Conservation (phyloP, 2,113 vertebrate species). For the Baryphthengus martii region DNA sequence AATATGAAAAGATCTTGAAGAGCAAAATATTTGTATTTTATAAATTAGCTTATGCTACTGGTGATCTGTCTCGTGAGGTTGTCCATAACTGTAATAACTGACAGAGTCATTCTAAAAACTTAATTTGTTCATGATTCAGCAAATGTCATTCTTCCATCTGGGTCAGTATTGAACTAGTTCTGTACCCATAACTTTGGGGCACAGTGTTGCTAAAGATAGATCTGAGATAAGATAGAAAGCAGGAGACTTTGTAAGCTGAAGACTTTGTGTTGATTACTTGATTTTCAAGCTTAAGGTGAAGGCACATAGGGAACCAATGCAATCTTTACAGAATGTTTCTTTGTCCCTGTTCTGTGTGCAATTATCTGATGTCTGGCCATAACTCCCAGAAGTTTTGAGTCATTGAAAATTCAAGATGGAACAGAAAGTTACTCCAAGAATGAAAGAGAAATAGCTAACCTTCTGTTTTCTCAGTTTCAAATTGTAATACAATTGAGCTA, state of each 20-base stretch:
- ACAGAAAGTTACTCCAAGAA: not conserved
- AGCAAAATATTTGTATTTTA: not conserved
- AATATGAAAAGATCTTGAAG: not conserved
- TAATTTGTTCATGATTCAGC: not conserved
- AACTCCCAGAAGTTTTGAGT: not conserved
- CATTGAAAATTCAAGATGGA: not conserved
- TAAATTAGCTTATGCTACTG: not conserved
- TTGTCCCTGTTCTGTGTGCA: not conserved
- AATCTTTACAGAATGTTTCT: not conserved
- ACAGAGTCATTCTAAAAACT: not conserved
- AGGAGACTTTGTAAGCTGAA: not conserved
- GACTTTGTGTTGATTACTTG: constrained; percentile 28
- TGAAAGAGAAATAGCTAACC: not conserved
- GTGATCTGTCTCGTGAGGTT: not conserved
- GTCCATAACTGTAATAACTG: not conserved
- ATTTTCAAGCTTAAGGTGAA: constrained; percentile 22
- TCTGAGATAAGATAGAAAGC: constrained; percentile 38
- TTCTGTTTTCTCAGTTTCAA: not conserved
- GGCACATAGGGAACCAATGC: not conserved
- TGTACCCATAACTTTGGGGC: not conserved
- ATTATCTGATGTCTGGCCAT: not conserved
- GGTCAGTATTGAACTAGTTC: not conserved
- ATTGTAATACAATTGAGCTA: not conserved
- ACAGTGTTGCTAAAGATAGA: not conserved
- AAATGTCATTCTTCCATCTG: not conserved